phyloP scores from a whole-genome alignment of 1,140 invertebrate species.

The Platyura marginata region DNA sequence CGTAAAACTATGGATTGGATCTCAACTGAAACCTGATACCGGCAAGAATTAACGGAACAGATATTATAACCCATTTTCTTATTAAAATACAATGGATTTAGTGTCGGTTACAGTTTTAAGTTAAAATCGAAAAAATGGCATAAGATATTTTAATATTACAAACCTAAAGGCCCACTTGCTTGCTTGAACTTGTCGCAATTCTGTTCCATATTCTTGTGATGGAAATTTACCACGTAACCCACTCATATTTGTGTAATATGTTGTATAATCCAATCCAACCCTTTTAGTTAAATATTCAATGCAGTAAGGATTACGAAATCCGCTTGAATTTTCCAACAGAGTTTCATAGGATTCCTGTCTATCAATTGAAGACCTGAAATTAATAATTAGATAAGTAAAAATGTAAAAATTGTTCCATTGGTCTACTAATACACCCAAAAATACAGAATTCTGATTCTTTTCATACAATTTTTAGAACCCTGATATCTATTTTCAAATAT shows the following conservation, averaged over 20 bases:
- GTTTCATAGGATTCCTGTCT: conserved; percentile 67
- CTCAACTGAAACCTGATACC: too few relatives aligned
- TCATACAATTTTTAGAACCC: too few relatives aligned
- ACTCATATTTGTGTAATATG: conserved; percentile 47
- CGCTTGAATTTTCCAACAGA: conserved; percentile 62
- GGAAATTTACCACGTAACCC: conserved; percentile 52
- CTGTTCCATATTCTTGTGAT: conserved; percentile 59
- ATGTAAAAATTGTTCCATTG: too few relatives aligned
- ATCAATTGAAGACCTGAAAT: conserved; percentile 55
- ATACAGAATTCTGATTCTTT: too few relatives aligned
- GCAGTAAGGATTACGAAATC: conserved; percentile 81
- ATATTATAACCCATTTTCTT: too few relatives aligned
- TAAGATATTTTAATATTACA: conserved; percentile 5
- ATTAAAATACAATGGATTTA: background rate
- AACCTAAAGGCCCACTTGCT: conserved; percentile 71
- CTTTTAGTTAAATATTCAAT: conserved; percentile 29
- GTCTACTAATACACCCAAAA: too few relatives aligned
- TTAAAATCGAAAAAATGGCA: background rate
- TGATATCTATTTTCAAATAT: too few relatives aligned
- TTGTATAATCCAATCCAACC: conserved; percentile 15
- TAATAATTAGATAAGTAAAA: too few relatives aligned
- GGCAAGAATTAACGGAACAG: background rate
- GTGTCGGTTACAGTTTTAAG: background rate
- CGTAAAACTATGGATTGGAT: too few relatives aligned
- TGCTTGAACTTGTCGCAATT: conserved; percentile 72